These are phyloP conservation scores for Latheticus oryzae DNA, from an alignment of 2,888 invertebrate species.

Conservation along the genomic window DNA sequence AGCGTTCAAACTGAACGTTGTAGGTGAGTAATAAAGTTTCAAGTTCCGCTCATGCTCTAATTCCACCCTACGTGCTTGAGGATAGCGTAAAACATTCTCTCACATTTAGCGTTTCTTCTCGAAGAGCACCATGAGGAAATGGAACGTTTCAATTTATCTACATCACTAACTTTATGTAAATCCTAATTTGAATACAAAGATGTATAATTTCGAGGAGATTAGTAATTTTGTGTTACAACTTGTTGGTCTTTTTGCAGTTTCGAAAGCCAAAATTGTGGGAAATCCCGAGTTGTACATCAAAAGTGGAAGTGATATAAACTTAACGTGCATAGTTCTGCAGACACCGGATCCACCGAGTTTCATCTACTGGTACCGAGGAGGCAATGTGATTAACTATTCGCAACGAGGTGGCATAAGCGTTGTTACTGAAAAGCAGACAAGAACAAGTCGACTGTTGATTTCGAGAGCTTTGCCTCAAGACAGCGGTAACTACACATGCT, in stretches of 20 bases:
- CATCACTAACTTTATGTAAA: conserved; percentile 37
- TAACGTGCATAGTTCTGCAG: conserved; percentile 87
- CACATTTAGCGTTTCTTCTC: conserved; percentile 37
- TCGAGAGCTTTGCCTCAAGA: conserved; percentile 84
- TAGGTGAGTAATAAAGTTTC: conserved; percentile 71
- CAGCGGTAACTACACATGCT: conserved; percentile 91
- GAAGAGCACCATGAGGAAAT: conserved; percentile 33
- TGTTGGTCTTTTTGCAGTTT: too few relatives aligned
- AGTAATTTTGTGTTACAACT: too few relatives aligned
- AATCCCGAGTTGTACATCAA: conserved; percentile 88
- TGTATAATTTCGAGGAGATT: conserved; percentile 12
- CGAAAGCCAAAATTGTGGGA: conserved; percentile 88
- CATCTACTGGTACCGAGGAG: conserved; percentile 86
- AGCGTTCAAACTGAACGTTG: conserved; percentile 79
- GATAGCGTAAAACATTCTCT: conserved; percentile 38
- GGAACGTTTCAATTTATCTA: conserved; percentile 39
- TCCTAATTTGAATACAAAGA: conserved; percentile 34
- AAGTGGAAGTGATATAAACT: conserved; percentile 91
- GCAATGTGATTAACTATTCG: conserved; percentile 85
- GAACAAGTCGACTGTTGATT: conserved; percentile 86
- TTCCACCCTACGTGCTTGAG: conserved; percentile 39
- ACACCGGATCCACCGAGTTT: conserved; percentile 85
- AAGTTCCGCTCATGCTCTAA: conserved; percentile 42
- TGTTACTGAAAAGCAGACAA: conserved; percentile 85
- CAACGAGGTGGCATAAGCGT: conserved; percentile 87